Percentiles rank a stretch among this genome's conserved stretches.
These are phyloP conservation scores for Ondatra zibethicus DNA, from an alignment of 2,113 vertebrate species.

Conservation along the genomic window DNA sequence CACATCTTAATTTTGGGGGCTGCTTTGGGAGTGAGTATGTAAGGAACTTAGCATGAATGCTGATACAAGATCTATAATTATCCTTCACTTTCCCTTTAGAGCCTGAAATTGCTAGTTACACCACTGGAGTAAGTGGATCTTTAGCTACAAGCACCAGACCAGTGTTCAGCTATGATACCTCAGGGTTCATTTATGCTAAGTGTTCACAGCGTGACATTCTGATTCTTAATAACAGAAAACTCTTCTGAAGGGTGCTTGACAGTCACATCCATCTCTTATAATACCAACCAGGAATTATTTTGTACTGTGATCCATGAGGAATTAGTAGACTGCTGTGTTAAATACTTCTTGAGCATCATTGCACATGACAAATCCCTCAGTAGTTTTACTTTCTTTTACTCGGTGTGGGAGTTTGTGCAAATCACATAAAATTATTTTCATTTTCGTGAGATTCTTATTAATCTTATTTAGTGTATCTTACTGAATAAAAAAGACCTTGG, in stretches of 20 bases:
- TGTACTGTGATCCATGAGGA: background rate
- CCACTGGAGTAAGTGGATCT: background rate
- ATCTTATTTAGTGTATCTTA: background rate
- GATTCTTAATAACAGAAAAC: background rate
- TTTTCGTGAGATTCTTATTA: background rate
- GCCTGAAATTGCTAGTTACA: background rate
- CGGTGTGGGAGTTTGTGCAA: background rate
- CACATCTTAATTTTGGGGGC: background rate
- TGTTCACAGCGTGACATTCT: conserved; percentile 5
- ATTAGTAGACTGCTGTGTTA: background rate
- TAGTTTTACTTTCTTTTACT: background rate
- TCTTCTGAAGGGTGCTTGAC: background rate
- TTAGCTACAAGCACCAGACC: conserved; percentile 13
- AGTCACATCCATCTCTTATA: background rate
- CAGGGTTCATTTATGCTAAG: background rate
- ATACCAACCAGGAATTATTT: conserved; percentile 39
- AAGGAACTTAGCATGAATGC: background rate
- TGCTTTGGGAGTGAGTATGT: background rate
- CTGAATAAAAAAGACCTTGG: background rate
- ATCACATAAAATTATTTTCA: background rate
- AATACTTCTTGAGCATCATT: background rate
- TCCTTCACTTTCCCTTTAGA: background rate
- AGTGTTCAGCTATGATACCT: background rate
- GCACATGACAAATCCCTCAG: background rate
- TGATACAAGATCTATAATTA: background rate